Evolutionary conservation across 1,140 invertebrate genomes (phyloP), one percentile per base, ranked within the genome.

Genomic region (Lasioglossum albipes): DNA sequence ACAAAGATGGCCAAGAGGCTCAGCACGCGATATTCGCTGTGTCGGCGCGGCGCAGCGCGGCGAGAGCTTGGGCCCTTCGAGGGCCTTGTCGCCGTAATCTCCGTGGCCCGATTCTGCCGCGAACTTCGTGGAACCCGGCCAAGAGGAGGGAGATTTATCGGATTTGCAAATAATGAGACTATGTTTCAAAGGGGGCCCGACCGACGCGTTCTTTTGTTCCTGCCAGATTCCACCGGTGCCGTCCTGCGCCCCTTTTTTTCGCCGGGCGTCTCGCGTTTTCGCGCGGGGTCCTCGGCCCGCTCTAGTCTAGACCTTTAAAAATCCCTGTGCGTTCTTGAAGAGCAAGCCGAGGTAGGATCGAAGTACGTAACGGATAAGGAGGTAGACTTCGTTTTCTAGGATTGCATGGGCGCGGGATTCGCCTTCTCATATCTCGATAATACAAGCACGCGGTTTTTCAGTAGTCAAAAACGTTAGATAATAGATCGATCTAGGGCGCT

Each of bases 111-210:
- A 78, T 72, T 78, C 62, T 57, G 62, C 49, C 52, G 62, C 49
- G 75, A 71, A 49, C 74, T 81, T 77, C 75, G 75, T 71, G 67
- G 68, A 81, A 78, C 22, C 67, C 20, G 52, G 22, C 59, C 41
- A 7, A 10, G 31, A 41, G 59, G 42, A 65, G 80, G 68, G 61
- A 77, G 80, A 81, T 79, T 81, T 81, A 81, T 81, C 80, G 80
- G 80, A 81, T 81, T 81, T 81, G 80, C 80, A 81, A 81, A 81
- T 81, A 81, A 81, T 81, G 80, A 81, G 75, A 81, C 80, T 81
- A 81, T 72, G 66, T 71, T 81, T 81, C 80, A 81, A 81, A 81
- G 75, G 67, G 77, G 52, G 13, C 20, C 75, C 59, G 61, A 69
- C 74, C 74, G 36, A 49, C 42, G 36, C 57, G 67, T 67, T 22